These are phyloP conservation scores for Oscheius sp. DNA, from an alignment of 2,888 invertebrate species.

Conservation along the genomic window DNA sequence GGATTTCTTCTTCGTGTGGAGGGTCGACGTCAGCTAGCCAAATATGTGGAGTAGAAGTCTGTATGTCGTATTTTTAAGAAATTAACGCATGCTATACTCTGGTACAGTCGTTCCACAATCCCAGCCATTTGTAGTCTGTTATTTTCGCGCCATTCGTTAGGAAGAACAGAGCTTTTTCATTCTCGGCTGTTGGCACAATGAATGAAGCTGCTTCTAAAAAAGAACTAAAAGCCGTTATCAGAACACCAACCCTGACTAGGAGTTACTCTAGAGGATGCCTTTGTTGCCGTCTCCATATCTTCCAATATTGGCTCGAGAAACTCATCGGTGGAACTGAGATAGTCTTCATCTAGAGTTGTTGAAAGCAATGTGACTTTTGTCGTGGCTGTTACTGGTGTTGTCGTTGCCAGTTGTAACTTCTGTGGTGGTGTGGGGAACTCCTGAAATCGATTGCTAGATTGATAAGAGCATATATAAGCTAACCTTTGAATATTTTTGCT, in stretches of 20 bases:
- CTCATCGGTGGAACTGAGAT: neutral
- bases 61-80: neutral
- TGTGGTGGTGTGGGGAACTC: neutral
- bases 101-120: constrained; percentile 39
- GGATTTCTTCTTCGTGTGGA: constrained; percentile 31
- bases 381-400: neutral
- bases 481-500: neutral
- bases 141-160: constrained; percentile 33
- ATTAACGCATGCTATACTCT: constrained; percentile 22
- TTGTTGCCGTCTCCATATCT: neutral
- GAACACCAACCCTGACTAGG: no score
- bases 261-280: neutral
- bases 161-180: constrained; percentile 22
- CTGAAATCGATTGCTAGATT: neutral
- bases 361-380: neutral
- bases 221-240: neutral
- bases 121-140: constrained; percentile 39
- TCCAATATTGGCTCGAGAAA: constrained; percentile 21
- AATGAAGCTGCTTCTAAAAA: neutral
- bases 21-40: constrained; percentile 33
- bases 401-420: no score
- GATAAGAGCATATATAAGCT: neutral
- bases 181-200: neutral
- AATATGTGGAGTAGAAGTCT: constrained; percentile 33
- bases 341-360: neutral